Evolutionary conservation across 2,888 invertebrate genomes (phyloP), one percentile per base, ranked within the genome.

Genomic region (Protonemura montana): DNA sequence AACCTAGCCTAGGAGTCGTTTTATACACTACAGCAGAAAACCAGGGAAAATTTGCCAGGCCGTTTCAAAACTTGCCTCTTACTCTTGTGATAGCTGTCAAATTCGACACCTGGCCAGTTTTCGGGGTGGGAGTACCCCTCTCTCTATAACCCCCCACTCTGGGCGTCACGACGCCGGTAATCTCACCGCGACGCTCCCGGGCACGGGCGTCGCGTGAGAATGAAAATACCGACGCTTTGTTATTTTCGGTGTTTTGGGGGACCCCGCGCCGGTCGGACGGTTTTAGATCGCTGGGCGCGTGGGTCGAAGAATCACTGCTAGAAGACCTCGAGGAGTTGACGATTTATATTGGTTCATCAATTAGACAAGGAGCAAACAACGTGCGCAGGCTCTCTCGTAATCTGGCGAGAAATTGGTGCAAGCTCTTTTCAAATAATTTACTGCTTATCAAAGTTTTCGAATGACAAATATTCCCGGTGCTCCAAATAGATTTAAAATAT

Each of bases 171-270:
- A 35, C 35, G 35, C 35, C 35, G 59, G 13, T 59, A 59, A 59
- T 59, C 21, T 59, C 59, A 3, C 1, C 59, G 59, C 59, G 59
- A 59, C 59, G 16, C 13, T 59, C 59, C 21, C 59, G 59, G 59
- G 6, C 13, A 59, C 59, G 59, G 59, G 21, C 59, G 16, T 21
- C 59, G 59, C 27, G n/a, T 78, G 26, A 78, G 78, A 78, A 78
- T 78, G 26, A 3, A 86, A 86, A 87, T 87, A 85, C 87, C 87
- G 82, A 35, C 78, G 86, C 87, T 87, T 87, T 87, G 87, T 87
- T 87, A 87, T 87, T 87, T 87, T 87, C 86, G 86, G 86, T 85
- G 80, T 85, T 35, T 81, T 59, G 27, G 28, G 81, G 85, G 86
- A 80, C 28, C 82, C 85, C 85, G 82, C 42, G 82, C 2, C 26